Evolutionary conservation across 2,888 invertebrate species (phyloP).

Genomic region (Polydesmus complanatus): DNA sequence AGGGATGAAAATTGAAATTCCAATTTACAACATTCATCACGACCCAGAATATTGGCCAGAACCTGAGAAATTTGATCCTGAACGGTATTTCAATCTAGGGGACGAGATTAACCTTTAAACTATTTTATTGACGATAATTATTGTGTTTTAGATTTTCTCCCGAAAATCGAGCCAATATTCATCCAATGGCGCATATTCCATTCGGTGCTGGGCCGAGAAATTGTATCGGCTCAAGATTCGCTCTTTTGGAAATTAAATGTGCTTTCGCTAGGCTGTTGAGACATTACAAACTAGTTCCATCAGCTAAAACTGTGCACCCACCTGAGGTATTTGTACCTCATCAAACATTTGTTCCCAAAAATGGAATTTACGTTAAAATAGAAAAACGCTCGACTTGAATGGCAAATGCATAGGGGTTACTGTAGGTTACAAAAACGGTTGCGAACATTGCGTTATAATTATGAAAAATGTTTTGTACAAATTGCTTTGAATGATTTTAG

Average conservation of each 20-base stretch:
- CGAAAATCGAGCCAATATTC: slow-evolving; percentile 12
- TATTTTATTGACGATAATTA: no score
- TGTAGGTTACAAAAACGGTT: no score
- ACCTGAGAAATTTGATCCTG: slow-evolving; percentile 16
- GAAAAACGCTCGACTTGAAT: no score
- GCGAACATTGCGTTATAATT: no score
- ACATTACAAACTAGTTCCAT: slow-evolving; percentile 18
- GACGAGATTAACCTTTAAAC: not conserved
- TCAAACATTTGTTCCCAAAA: not conserved
- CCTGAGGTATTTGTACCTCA: not conserved
- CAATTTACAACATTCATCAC: slow-evolving; percentile 14
- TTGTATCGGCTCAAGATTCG: not conserved
- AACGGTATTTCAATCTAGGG: slow-evolving; percentile 15
- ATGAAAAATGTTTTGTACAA: no score
- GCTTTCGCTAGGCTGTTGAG: slow-evolving; percentile 22
- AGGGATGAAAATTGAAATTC: slow-evolving; percentile 13
- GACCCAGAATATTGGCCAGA: slow-evolving; percentile 12
- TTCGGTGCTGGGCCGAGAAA: not conserved
- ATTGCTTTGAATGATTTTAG: no score
- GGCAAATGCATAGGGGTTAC: no score
- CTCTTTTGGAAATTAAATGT: slow-evolving; percentile 19
- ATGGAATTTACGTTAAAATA: not conserved
- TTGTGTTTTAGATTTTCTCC: slow-evolving; percentile 20
- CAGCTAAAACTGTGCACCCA: not conserved
- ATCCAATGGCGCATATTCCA: not conserved